These are phyloP conservation scores for Coccyzus lansbergi DNA, from an alignment of 2,797 vertebrate species.

Conservation along the genomic window DNA sequence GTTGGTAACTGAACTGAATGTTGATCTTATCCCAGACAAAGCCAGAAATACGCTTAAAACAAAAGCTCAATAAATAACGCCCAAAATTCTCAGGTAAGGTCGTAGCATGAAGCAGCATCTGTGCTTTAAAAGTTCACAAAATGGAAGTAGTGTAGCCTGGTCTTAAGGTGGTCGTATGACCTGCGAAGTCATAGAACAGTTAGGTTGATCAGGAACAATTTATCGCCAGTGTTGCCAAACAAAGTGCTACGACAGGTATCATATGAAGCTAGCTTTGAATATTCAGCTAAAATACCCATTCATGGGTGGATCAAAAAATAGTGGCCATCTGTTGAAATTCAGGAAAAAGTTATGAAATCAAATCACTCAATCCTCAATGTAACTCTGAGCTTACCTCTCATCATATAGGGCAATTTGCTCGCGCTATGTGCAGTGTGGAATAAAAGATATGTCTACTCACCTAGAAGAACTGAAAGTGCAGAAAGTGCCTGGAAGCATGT, in stretches of 20 bases:
- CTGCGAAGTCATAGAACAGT: not conserved
- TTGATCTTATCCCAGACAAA: no score
- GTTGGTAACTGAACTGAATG: no score
- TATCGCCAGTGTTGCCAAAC: not conserved
- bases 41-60: no score
- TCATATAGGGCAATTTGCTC: rapidly evolving
- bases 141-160: not conserved
- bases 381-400: not conserved
- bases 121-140: not conserved
- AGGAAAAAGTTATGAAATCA: not conserved
- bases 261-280: not conserved
- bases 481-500: not conserved
- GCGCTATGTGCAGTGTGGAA: not conserved
- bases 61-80: no score
- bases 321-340: not conserved
- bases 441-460: not conserved
- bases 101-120: not conserved
- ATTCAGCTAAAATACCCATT: not conserved
- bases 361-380: not conserved
- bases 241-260: not conserved
- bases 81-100: no score
- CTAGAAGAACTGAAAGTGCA: not conserved
- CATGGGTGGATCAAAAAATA: not conserved
- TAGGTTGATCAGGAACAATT: not conserved
- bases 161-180: not conserved